Conservation (phyloP, 2,888 invertebrate genomes). For the Spodoptera littoralis region DNA sequence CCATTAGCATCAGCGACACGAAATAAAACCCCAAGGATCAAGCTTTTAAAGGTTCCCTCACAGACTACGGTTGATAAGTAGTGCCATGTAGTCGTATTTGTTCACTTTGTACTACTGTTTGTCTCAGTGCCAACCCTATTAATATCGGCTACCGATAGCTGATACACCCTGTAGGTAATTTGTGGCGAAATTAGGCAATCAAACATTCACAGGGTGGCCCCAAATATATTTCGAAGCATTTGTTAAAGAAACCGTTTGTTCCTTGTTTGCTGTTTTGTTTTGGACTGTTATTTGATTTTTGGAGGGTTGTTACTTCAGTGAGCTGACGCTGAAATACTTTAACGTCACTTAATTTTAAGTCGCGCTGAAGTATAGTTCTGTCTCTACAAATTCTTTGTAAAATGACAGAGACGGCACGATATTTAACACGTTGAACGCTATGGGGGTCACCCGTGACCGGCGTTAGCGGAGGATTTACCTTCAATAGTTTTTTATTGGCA, state of each 20-base stretch:
- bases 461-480: no score
- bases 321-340: no score
- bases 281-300: no score
- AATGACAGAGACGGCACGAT: no score
- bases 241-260: background rate
- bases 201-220: slow-evolving; percentile 43
- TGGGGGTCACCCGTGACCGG: no score
- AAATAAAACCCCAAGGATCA: slow-evolving; percentile 59
- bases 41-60: slow-evolving; percentile 43
- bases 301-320: no score
- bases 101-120: slow-evolving; percentile 77
- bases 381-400: no score
- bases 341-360: no score
- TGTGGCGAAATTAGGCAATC: slow-evolving; percentile 56
- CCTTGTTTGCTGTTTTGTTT: no score
- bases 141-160: slow-evolving; percentile 76
- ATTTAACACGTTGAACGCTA: no score
- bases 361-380: no score
- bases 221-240: background rate
- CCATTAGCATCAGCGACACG: slow-evolving; percentile 51
- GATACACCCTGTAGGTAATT: slow-evolving; percentile 53
- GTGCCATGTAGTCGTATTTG: slow-evolving; percentile 76
- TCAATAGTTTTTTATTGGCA: no score
- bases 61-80: slow-evolving; percentile 76
- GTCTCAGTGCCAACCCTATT: slow-evolving; percentile 72